These are phyloP conservation scores for Bombus waltoni DNA, from an alignment of 1,140 invertebrate species.

Conservation along the genomic window DNA sequence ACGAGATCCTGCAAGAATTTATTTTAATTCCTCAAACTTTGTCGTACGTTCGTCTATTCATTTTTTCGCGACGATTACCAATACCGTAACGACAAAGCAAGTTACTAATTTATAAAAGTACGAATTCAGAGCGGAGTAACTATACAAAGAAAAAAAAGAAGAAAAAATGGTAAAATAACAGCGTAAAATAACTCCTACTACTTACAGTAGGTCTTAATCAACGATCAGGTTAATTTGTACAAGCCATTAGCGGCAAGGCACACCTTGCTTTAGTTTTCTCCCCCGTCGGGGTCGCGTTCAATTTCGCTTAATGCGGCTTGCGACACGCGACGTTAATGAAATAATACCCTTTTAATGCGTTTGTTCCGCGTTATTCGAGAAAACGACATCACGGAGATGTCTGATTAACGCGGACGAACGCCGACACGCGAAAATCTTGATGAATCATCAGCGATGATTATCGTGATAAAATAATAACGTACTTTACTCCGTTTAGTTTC, in stretches of 20 bases:
- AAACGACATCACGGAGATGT: constrained; percentile 15
- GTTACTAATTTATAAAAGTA: no score
- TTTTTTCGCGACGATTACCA: no score
- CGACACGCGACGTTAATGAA: constrained; percentile 60
- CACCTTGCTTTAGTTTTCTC: constrained; percentile 51
- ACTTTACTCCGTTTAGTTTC: not conserved
- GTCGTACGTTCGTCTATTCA: not conserved
- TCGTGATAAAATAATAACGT: constrained; percentile 1
- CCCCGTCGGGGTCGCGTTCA: constrained; percentile 22
- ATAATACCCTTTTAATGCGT: constrained; percentile 54
- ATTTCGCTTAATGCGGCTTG: constrained; percentile 54
- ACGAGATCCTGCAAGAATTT: constrained; percentile 75
- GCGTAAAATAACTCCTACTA: not conserved
- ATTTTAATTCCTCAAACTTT: not conserved
- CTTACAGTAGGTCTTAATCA: constrained; percentile 36
- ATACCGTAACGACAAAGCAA: no score
- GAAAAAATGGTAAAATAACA: constrained; percentile 1
- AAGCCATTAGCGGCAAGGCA: constrained; percentile 30
- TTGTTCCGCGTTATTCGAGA: constrained; percentile 50
- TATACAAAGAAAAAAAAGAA: not conserved
- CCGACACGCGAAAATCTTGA: not conserved
- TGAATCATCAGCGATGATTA: not conserved
- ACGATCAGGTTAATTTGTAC: not conserved
- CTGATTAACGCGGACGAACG: not conserved
- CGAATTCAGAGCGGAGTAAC: no score